Evolutionary conservation across 35 echinoderm and acorn worm species (phyloP).

Genomic region (Diadema setosum): DNA sequence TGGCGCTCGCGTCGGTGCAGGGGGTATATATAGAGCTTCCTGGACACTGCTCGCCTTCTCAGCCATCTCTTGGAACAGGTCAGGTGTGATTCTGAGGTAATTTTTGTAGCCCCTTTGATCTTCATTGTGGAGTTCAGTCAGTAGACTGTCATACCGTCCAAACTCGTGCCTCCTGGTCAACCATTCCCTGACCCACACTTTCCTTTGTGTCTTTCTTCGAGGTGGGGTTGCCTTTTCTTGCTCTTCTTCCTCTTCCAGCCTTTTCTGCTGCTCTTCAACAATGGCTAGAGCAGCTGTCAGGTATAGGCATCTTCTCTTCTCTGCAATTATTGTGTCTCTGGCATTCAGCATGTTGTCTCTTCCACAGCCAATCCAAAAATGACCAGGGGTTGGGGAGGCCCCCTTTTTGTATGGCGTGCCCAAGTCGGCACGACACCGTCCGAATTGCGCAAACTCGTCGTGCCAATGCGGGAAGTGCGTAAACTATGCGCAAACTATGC

Average conservation of each 20-base stretch:
- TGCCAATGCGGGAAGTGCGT: too few relatives aligned
- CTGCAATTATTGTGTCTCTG: constrained; percentile 14
- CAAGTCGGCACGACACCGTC: too few relatives aligned
- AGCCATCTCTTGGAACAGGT: constrained; percentile 40
- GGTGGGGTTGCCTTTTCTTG: constrained; percentile 42
- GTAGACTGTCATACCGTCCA: constrained; percentile 12
- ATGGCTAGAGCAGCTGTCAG: constrained; percentile 25
- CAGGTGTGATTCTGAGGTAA: constrained; percentile 34
- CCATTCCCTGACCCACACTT: constrained; percentile 31
- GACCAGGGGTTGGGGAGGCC: not conserved
- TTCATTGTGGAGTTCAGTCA: constrained; percentile 4
- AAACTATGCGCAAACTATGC: too few relatives aligned
- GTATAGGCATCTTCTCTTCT: constrained; percentile 42
- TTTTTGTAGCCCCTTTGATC: constrained; percentile 12
- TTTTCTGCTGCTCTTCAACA: too few relatives aligned
- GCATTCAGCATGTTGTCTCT: constrained; percentile 12
- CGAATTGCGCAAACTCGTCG: too few relatives aligned
- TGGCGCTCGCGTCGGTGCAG: too few relatives aligned
- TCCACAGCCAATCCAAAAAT: not conserved
- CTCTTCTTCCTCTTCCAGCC: too few relatives aligned
- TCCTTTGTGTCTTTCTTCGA: constrained; percentile 29
- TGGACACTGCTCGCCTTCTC: too few relatives aligned
- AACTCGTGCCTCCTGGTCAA: constrained; percentile 11
- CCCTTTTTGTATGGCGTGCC: too few relatives aligned
- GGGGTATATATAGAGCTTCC: too few relatives aligned